These are phyloP conservation scores for Spilogale gracilis DNA, from an alignment of 2,113 vertebrate species.

Conservation along the genomic window DNA sequence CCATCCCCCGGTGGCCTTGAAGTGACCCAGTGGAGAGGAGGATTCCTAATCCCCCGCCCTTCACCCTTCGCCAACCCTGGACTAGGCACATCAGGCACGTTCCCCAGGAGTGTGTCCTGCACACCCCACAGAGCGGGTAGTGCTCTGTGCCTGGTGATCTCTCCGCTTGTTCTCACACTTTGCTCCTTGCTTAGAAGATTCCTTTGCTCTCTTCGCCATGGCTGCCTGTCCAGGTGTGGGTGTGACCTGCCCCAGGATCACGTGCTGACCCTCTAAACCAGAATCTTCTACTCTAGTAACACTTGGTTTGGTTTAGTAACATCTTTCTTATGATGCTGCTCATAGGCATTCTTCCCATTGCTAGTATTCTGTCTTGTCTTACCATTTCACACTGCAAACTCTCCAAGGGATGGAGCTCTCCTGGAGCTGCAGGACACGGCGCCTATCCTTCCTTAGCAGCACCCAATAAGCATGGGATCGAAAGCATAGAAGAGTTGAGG, in stretches of 20 bases:
- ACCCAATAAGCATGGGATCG: neutral
- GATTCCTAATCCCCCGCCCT: neutral
- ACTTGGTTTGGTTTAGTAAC: no score
- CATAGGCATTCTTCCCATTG: neutral
- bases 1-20: neutral
- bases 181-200: neutral
- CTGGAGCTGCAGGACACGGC: neutral
- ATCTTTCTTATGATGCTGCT: neutral
- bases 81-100: neutral
- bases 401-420: neutral
- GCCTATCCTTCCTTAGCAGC: neutral
- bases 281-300: neutral
- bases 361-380: neutral
- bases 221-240: no score
- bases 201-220: neutral
- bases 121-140: fast-evolving
- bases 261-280: neutral
- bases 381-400: neutral
- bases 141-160: fast-evolving
- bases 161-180: neutral
- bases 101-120: fast-evolving
- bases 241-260: neutral
- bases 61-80: neutral
- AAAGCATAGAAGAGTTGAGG: neutral
- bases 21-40: neutral